Base-by-base conservation (phyloP, 2,888 invertebrate genomes). In the Tachina fera region DNA sequence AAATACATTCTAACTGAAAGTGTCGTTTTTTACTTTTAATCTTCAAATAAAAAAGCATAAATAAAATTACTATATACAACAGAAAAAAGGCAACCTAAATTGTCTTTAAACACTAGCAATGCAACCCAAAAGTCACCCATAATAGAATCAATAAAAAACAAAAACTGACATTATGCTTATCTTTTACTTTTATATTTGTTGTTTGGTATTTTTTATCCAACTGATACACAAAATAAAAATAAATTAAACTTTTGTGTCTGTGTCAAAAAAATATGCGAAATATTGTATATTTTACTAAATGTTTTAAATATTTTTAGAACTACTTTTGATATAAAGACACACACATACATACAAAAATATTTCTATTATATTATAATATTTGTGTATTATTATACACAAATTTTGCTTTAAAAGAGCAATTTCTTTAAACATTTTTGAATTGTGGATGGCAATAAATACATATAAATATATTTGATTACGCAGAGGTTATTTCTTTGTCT, bases 71-170 rank as follows among this genome's bases (percentile, higher is more conserved):
- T 31, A 5, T 31, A 31, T 31, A 31, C 31, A 31, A 31, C 9
- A 14, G 10, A 47, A 60, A 11, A 14, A 31, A 58, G 47, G 4
- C 58, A 58, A 72, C 10, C n/a, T 22, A 60, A 58, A 67, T 49
- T 22, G 45, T 51, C 11, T 71, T 63, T 19, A 47, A 74, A 67
- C 16, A 65, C 45, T 60, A 51, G 19, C 67, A 84, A 70, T 56
- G 58, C 11, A 70, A 58, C 79, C 83, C 70, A 79, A 84, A 79
- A 84, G 75, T 70, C 63, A 70, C 63, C 9, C 56, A 70, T 74
- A 68, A 79, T 31, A 31, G 31, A 74, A 70, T 61, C 51, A 79
- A 68, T 67, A 79, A 75, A 84, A 81, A 41, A 51, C 56, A 49
- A 75, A 67, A 68, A 63, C 74, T 63, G 58, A 67, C 51, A 74